Evolutionary conservation across 2,113 vertebrate genomes (phyloP).

Genomic region (Rhombomys opimus): DNA sequence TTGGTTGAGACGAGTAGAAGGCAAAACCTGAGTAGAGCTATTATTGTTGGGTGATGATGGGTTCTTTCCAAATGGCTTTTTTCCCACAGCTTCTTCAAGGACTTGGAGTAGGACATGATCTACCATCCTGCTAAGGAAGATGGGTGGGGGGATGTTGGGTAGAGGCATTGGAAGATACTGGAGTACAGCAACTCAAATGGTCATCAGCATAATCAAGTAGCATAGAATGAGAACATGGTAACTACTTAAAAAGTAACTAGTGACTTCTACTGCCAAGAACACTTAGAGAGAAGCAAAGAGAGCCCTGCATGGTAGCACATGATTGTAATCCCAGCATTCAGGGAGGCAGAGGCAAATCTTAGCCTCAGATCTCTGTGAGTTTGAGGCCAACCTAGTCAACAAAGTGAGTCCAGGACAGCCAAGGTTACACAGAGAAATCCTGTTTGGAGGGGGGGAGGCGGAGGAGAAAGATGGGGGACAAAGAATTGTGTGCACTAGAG

Average conservation of each 20-base stretch:
- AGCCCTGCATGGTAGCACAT: no score
- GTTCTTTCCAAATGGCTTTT: neutral
- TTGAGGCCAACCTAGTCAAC: no score
- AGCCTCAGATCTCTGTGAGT: no score
- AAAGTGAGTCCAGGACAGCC: no score
- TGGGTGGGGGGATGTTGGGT: rapidly evolving
- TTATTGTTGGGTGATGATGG: neutral
- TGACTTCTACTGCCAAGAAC: rapidly evolving
- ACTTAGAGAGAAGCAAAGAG: neutral
- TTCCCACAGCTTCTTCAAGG: neutral
- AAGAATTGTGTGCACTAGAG: neutral
- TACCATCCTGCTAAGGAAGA: rapidly evolving
- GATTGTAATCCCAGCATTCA: no score
- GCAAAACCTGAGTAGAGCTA: neutral
- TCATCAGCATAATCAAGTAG: no score
- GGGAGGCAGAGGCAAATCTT: no score
- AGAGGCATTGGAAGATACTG: neutral
- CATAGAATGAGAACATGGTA: no score
- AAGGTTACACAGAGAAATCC: no score
- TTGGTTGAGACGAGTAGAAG: neutral
- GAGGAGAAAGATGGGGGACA: no score
- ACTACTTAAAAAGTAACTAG: neutral
- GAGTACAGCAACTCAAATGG: neutral
- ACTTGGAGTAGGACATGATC: rapidly evolving
- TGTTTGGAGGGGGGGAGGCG: no score